Evolutionary conservation across 37 sponge, comb jelly and placozoan genomes (phyloP).

Genomic region (Amphimedon queenslandica): DNA sequence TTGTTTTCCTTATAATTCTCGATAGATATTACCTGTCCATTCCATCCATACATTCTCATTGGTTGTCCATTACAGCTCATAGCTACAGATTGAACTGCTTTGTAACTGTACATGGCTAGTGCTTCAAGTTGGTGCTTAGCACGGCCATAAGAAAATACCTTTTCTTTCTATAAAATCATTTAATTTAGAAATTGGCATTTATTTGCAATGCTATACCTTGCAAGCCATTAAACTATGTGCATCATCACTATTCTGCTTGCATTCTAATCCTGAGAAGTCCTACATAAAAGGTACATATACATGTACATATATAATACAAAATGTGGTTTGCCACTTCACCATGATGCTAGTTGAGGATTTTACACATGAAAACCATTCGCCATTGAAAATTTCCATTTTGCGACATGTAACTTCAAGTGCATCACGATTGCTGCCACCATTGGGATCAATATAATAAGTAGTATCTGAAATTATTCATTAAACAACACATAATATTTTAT

Average conservation of each 20-base stretch:
- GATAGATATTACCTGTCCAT: constrained; percentile 24
- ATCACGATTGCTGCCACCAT: constrained; percentile 47
- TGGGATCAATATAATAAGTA: constrained; percentile 58
- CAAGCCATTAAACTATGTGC: background rate
- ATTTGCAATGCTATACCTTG: background rate
- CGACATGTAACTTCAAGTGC: constrained; percentile 48
- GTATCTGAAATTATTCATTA: constrained; percentile 1
- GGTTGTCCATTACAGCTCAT: constrained; percentile 11
- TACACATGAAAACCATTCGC: constrained; percentile 63
- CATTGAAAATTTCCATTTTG: constrained; percentile 1
- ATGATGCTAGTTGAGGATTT: constrained; percentile 17
- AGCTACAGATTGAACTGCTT: constrained; percentile 18
- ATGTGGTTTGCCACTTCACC: background rate
- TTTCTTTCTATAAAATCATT: background rate
- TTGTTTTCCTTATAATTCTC: background rate
- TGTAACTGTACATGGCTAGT: constrained; percentile 15
- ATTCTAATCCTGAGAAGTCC: constrained; percentile 1
- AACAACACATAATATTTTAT: background rate
- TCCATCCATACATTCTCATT: constrained; percentile 22
- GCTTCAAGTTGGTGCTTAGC: constrained; percentile 16
- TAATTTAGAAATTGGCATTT: background rate
- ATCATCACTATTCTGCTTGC: background rate
- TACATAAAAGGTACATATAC: too few species aligned
- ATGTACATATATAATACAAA: background rate
- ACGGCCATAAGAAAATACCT: constrained; percentile 12